phyloP scores from a whole-genome alignment of 1,140 invertebrate species.

The Sweltsa coloradensis region DNA sequence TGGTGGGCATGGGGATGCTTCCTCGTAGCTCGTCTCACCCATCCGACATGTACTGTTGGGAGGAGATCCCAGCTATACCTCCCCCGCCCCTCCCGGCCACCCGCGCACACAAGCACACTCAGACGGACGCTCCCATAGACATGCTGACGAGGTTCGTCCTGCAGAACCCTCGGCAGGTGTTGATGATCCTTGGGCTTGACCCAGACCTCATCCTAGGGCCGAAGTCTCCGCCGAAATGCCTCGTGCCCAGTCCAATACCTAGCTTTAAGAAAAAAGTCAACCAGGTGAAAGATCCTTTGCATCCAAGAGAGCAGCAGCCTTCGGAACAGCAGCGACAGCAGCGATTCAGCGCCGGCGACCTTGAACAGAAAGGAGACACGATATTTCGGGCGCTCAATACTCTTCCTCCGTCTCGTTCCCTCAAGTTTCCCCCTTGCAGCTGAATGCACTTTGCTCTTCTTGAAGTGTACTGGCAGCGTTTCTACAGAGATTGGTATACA shows the following conservation, averaged over 20 bases:
- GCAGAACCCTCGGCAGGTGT: constrained; percentile 32
- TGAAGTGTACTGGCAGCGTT: no score
- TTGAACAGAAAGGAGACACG: constrained; percentile 25
- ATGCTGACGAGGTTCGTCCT: constrained; percentile 32
- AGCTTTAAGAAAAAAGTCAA: background rate
- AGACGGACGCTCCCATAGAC: constrained; percentile 34
- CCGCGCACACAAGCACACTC: constrained; percentile 18
- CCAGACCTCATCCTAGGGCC: constrained; percentile 21
- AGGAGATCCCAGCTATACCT: constrained; percentile 21
- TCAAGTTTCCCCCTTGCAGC: constrained; percentile 27
- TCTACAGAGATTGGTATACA: no score
- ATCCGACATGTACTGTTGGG: constrained; percentile 65
- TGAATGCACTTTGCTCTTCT: no score
- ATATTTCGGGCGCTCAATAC: constrained; percentile 21
- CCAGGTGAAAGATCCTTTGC: background rate
- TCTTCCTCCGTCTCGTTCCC: constrained; percentile 26
- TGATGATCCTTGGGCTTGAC: constrained; percentile 36
- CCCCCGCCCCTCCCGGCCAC: constrained; percentile 20
- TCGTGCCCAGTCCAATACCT: background rate
- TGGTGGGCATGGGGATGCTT: constrained; percentile 30
- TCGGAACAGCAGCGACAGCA: constrained; percentile 12
- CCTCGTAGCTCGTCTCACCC: constrained; percentile 66
- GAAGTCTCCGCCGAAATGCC: background rate
- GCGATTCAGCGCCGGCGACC: constrained; percentile 29
- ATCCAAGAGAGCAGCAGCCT: background rate